These are phyloP conservation scores for Xenopus petersii DNA, from an alignment of 2,797 vertebrate genomes.

Conservation along the genomic window DNA sequence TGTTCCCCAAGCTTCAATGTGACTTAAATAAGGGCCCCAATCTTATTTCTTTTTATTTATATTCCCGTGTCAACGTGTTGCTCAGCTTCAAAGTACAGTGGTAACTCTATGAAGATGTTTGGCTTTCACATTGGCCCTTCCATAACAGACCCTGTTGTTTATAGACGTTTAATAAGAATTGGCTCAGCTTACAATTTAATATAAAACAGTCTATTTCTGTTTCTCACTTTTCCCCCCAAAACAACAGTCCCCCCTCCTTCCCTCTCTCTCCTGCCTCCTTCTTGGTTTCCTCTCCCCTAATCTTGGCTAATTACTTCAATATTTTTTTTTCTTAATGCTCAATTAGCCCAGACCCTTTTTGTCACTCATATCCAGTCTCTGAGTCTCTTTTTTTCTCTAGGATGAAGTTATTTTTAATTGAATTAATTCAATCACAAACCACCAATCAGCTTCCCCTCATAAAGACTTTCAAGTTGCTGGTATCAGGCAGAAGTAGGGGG, in stretches of 20 bases:
- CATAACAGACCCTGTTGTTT: too few species aligned
- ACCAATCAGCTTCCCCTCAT: conserved; percentile 29
- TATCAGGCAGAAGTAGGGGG: background rate
- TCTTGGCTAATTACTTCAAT: conserved; percentile 44
- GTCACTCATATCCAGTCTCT: conserved; percentile 45
- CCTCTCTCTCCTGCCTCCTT: background rate
- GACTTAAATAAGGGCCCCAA: too few species aligned
- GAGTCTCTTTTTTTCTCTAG: conserved; percentile 19
- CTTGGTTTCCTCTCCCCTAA: conserved; percentile 44
- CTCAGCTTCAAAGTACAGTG: too few species aligned
- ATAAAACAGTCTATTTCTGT: background rate
- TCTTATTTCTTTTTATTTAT: too few species aligned
- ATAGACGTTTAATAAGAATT: too few species aligned
- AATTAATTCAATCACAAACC: conserved; percentile 46
- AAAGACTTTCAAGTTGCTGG: conserved; percentile 25
- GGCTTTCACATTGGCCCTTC: too few species aligned
- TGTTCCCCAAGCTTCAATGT: too few species aligned
- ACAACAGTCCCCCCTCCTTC: background rate
- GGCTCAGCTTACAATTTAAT: too few species aligned
- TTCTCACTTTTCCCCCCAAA: background rate
- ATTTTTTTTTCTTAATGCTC: conserved; percentile 39
- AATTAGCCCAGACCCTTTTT: conserved; percentile 46
- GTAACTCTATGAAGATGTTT: too few species aligned
- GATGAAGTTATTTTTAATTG: conserved; percentile 47
- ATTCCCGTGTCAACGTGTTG: too few species aligned